These are phyloP conservation scores for Acheta domesticus DNA, from an alignment of 2,888 invertebrate species.

Conservation along the genomic window DNA sequence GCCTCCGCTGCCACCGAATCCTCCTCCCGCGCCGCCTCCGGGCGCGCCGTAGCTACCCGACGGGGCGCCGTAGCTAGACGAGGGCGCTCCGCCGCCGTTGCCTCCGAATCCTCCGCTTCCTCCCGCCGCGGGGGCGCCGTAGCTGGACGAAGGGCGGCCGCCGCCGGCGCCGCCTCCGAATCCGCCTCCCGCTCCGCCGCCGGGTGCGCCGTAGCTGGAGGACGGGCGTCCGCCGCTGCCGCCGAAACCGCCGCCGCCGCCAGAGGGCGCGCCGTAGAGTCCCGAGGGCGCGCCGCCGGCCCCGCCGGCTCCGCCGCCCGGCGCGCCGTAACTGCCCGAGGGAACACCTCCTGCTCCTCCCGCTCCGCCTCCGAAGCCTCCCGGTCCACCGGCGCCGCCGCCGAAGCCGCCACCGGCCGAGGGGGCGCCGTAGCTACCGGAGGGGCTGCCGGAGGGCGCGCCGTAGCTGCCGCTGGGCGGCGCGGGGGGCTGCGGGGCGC, in stretches of 20 bases:
- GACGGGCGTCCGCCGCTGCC: conserved; percentile 42
- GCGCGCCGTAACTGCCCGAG: not conserved
- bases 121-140: conserved; percentile 46
- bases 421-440: conserved; percentile 38
- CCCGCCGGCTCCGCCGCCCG: not conserved
- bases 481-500: conserved; percentile 44
- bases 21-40: conserved; percentile 40
- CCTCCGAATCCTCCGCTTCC: conserved; percentile 38
- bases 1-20: conserved; percentile 35
- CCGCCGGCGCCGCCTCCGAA: conserved; percentile 41
- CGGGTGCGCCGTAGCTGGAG: conserved; percentile 46
- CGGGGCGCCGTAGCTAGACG: not conserved
- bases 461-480: conserved; percentile 31
- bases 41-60: conserved; percentile 50
- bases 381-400: conserved; percentile 36
- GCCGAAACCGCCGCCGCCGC: conserved; percentile 34
- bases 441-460: conserved; percentile 43
- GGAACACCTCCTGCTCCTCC: conserved; percentile 43
- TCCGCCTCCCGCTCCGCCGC: conserved; percentile 34
- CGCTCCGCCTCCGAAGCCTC: conserved; percentile 44
- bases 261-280: not conserved
- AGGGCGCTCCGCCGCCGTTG: conserved; percentile 39
- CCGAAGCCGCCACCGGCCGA: conserved; percentile 27
- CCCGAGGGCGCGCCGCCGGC: conserved; percentile 33
- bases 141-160: conserved; percentile 41